Evolutionary conservation across 2,113 vertebrate genomes (phyloP).

Genomic region (Phyllopteryx taeniolatus): DNA sequence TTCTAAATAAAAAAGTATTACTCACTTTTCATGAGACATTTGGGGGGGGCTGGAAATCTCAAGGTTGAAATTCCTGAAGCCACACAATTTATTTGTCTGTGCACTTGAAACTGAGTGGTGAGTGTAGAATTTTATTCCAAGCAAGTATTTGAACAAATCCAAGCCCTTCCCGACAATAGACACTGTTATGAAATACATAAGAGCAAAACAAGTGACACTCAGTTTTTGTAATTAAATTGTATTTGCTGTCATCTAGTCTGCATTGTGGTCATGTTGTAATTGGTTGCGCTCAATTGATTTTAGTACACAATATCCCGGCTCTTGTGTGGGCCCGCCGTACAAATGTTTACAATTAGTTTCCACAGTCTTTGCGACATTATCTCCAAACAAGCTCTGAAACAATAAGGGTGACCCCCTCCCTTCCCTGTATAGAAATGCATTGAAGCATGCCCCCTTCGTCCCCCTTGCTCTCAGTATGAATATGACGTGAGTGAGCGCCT

Average conservation of each 20-base stretch:
- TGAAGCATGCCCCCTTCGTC: slow-evolving; percentile 22
- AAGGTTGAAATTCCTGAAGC: neutral
- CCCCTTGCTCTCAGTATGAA: slow-evolving; percentile 18
- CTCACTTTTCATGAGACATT: no score
- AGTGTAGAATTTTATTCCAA: neutral
- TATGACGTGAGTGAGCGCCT: slow-evolving; percentile 11
- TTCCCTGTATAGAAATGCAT: slow-evolving; percentile 42
- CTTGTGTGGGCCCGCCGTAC: slow-evolving; percentile 9
- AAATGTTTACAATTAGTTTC: slow-evolving; percentile 3
- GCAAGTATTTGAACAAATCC: neutral
- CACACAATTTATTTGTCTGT: neutral
- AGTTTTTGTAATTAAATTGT: neutral
- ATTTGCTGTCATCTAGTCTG: neutral
- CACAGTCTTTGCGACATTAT: slow-evolving; percentile 10
- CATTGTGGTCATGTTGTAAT: neutral
- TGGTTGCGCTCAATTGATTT: slow-evolving; percentile 13
- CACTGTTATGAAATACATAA: neutral
- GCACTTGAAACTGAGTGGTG: neutral
- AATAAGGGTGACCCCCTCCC: neutral
- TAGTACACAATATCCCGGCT: slow-evolving; percentile 19
- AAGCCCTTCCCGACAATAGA: neutral
- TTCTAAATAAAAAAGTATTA: no score
- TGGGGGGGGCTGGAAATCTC: no score
- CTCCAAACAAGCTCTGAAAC: slow-evolving; percentile 1
- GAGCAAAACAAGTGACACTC: neutral